Conservation (phyloP, 2,797 vertebrate species). For the Capromys pilorides region DNA sequence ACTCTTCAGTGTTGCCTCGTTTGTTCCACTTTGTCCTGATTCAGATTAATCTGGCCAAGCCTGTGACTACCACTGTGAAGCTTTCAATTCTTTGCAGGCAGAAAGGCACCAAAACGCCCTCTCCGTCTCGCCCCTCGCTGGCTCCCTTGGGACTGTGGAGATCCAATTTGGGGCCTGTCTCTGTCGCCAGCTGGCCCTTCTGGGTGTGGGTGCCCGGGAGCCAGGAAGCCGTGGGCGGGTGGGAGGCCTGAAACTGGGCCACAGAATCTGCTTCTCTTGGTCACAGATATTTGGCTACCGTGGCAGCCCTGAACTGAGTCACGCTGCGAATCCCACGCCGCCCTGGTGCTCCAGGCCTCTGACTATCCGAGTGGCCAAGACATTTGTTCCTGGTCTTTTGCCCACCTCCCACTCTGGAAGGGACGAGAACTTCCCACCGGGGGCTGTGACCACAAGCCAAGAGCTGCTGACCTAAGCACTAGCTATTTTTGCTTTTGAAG, state of each 20-base stretch:
- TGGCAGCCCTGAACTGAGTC: slow-evolving; percentile 11
- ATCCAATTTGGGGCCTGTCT: background rate
- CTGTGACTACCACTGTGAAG: background rate
- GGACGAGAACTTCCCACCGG: slow-evolving; percentile 35
- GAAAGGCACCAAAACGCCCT: too few relatives aligned
- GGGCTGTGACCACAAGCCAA: slow-evolving; percentile 21
- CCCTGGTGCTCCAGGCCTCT: background rate
- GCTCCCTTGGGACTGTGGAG: background rate
- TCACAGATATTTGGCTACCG: background rate
- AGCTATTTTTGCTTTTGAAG: slow-evolving; percentile 67
- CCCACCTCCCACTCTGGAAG: slow-evolving; percentile 4
- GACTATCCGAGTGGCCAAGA: background rate
- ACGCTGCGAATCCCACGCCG: background rate
- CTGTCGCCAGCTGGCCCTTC: background rate
- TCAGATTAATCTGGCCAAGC: background rate
- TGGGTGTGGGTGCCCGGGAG: background rate
- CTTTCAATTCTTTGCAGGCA: background rate
- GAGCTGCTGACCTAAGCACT: slow-evolving; percentile 59
- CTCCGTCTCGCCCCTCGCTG: background rate
- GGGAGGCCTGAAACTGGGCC: slow-evolving; percentile 23
- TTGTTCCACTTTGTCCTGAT: background rate
- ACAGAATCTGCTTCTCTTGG: background rate
- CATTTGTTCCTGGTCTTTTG: slow-evolving; percentile 62
- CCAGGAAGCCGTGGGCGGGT: background rate
- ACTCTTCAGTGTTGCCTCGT: background rate